A percentile compares a stretch with the other conserved stretches of the same genome.
Evolutionary conservation across 1,140 invertebrate genomes (phyloP).

Genomic region (Acromyrmex charruanus): DNA sequence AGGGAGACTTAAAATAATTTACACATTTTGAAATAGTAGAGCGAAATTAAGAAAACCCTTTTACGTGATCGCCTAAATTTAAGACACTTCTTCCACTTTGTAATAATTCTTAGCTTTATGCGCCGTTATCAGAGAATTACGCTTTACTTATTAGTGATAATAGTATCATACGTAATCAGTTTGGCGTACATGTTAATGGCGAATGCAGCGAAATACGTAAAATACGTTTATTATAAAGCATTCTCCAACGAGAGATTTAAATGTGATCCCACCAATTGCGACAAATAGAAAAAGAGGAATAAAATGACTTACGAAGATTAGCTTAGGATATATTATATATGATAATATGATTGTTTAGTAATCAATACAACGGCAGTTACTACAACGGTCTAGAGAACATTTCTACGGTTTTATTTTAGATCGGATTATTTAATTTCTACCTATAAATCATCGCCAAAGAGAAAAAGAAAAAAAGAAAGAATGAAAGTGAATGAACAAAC

Average conservation of each 20-base stretch:
- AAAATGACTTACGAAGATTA: conserved; percentile 33
- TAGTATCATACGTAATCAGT: conserved; percentile 23
- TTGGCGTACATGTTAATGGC: neutral
- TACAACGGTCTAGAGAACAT: conserved; percentile 7
- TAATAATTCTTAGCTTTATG: neutral
- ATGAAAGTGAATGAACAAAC: neutral
- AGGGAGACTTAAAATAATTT: neutral
- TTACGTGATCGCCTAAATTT: neutral
- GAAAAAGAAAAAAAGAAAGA: conserved; percentile 7
- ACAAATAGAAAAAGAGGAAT: neutral
- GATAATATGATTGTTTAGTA: neutral
- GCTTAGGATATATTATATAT: conserved; percentile 22
- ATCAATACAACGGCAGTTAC: conserved; percentile 10
- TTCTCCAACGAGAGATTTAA: conserved; percentile 1
- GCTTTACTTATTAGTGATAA: conserved; percentile 23
- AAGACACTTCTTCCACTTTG: neutral
- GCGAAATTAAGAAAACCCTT: neutral
- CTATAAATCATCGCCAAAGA: conserved; percentile 34
- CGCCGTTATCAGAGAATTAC: neutral
- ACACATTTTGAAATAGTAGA: neutral
- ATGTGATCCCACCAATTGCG: conserved; percentile 15
- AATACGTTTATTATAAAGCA: neutral
- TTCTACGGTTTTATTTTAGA: conserved; percentile 32
- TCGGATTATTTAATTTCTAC: conserved; percentile 42
- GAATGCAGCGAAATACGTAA: conserved; percentile 32